Conservation (phyloP, 1,140 invertebrate species). For the Dryas iulia region DNA sequence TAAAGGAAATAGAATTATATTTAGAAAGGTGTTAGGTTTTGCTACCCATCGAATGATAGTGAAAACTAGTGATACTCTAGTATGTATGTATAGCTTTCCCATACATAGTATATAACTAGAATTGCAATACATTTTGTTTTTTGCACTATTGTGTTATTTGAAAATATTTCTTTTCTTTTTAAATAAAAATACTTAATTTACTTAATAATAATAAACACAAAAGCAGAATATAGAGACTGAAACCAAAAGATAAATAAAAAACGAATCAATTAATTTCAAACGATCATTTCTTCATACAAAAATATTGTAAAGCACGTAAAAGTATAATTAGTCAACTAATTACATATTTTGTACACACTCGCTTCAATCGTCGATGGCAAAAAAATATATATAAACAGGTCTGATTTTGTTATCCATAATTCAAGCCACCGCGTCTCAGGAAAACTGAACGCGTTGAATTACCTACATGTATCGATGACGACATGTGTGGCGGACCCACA, state of each 20-base stretch:
- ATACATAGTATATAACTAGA: too few relatives aligned
- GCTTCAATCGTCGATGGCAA: neutral
- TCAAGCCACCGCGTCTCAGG: slow-evolving; percentile 10
- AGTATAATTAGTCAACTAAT: slow-evolving; percentile 3
- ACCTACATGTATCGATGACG: slow-evolving; percentile 6
- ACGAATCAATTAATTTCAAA: neutral
- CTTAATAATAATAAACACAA: too few relatives aligned
- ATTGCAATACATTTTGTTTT: too few relatives aligned
- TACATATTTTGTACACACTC: slow-evolving; percentile 17
- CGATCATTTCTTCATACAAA: neutral
- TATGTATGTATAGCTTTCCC: too few relatives aligned
- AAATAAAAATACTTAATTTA: too few relatives aligned
- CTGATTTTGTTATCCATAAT: slow-evolving; percentile 13
- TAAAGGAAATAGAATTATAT: too few relatives aligned
- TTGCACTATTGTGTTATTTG: too few relatives aligned
- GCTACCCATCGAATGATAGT: too few relatives aligned
- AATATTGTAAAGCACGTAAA: neutral
- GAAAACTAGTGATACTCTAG: too few relatives aligned
- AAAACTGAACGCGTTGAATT: slow-evolving; percentile 15
- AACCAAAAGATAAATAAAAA: neutral
- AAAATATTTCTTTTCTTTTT: too few relatives aligned
- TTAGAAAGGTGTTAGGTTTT: too few relatives aligned
- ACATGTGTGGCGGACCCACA: neutral
- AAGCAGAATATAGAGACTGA: too few relatives aligned
- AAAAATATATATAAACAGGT: slow-evolving; percentile 11